Conservation (phyloP, 2,113 vertebrate species). For the Ammodytes marinus region DNA sequence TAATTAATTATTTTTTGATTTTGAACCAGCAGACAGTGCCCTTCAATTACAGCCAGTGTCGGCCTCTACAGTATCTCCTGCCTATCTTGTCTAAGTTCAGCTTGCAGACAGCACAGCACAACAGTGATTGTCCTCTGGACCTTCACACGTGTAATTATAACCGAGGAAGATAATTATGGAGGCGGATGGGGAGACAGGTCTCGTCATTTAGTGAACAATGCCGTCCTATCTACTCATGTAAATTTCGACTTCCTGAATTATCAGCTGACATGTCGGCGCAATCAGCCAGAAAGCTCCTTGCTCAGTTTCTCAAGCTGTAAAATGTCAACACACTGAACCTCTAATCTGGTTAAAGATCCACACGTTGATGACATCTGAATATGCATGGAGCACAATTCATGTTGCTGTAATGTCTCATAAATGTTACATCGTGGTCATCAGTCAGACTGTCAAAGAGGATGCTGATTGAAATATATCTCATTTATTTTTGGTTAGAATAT, state of each 20-base stretch:
- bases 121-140: slow-evolving; percentile 76
- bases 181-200: slow-evolving; percentile 76
- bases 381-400: slow-evolving; percentile 36
- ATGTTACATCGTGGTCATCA: slow-evolving; percentile 23
- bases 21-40: slow-evolving; percentile 49
- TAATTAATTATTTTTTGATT: slow-evolving; percentile 43
- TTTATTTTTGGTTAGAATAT: slow-evolving; percentile 22
- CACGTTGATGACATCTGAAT: slow-evolving; percentile 56
- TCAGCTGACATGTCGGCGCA: slow-evolving; percentile 75
- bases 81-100: slow-evolving; percentile 64
- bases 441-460: background rate
- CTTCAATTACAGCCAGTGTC: slow-evolving; percentile 58
- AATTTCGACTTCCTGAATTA: slow-evolving; percentile 70
- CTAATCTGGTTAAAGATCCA: slow-evolving; percentile 67
- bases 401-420: slow-evolving; percentile 19
- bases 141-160: slow-evolving; percentile 82
- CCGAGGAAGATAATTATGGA: slow-evolving; percentile 80
- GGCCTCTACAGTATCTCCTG: slow-evolving; percentile 39
- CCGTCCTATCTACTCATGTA: slow-evolving; percentile 74
- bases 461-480: background rate
- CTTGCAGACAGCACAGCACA: slow-evolving; percentile 63
- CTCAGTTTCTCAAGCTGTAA: slow-evolving; percentile 44
- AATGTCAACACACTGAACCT: slow-evolving; percentile 75
- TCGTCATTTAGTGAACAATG: slow-evolving; percentile 80
- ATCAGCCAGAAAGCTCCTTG: slow-evolving; percentile 66